Conservation (phyloP, 2,113 vertebrate species). For the Perccottus glenii region DNA sequence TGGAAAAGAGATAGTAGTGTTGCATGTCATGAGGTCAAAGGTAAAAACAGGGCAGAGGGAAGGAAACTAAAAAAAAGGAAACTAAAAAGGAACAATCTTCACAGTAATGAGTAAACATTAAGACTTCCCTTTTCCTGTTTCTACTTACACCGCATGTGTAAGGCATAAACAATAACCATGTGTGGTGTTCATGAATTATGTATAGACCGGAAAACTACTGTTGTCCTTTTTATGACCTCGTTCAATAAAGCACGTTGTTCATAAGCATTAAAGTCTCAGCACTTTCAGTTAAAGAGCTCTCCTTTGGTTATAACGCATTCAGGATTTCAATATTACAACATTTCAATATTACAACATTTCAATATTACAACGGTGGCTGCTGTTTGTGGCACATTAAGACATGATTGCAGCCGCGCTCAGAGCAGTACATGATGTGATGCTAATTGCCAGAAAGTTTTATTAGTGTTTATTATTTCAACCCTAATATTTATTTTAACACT, state of each 20-base stretch:
- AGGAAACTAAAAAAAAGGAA: slow-evolving; percentile 47
- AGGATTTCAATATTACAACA: neutral
- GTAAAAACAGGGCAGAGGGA: slow-evolving; percentile 14
- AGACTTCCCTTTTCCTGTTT: slow-evolving; percentile 36
- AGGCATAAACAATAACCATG: slow-evolving; percentile 26
- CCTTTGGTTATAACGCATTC: neutral
- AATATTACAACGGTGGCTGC: no score
- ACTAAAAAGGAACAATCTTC: slow-evolving; percentile 33
- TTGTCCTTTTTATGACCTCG: neutral
- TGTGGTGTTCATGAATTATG: neutral
- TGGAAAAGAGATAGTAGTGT: neutral
- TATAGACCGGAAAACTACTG: neutral
- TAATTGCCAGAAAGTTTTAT: neutral
- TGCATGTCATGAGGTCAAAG: slow-evolving; percentile 6
- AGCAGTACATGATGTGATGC: no score
- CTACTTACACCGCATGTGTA: neutral
- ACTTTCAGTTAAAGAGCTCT: neutral
- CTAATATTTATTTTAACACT: slow-evolving; percentile 33
- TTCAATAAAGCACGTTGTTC: neutral
- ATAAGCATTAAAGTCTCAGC: neutral
- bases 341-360: no score
- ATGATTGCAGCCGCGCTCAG: neutral
- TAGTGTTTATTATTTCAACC: slow-evolving; percentile 37
- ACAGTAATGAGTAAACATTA: slow-evolving; percentile 16
- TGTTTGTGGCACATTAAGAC: neutral